Base-by-base conservation (phyloP, 2,797 vertebrate genomes). In the Pseudochirops corinnae region DNA sequence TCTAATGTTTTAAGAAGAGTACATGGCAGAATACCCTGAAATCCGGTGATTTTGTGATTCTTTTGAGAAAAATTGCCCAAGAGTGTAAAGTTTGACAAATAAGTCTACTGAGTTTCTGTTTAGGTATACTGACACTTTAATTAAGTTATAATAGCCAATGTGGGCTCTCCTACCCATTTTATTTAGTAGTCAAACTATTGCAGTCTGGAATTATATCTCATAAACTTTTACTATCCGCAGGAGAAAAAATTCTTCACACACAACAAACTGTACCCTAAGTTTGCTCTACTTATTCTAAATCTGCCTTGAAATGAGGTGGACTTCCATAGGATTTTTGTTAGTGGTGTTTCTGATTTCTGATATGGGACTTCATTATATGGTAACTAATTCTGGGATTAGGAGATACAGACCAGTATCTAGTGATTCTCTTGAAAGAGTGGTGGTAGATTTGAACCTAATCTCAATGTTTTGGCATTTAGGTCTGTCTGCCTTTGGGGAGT, bases 401-500 rank as follows among this genome's bases (percentile, higher is more conserved):
- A 74, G n/a, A 74, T 74, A 39, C 33, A 39, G n/a, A 74, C n/a
- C n/a, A 87, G 39, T 39, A 21, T 55, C 74, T 26, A 39, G 74
- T 39, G 50, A 87, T 50, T 87, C 39, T 33, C 39, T 9, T 39
- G n/a, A 50, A 28, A 24, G 39, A 26, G 74, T 87, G 39, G 3
- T 87, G 74, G 9, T 87, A 39, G 39, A 50, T 87, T 87, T 87
- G 39, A 26, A 24, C 39, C 74, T 50, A 46, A 74, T n/a, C 62
- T 74, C 33, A n/a, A 7, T 7, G 33, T 74, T 74, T 39, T 74
- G 62, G 62, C 62, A 33, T 74, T n/a, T 74, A 74, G 62, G 62
- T 74, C 62, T 74, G 62, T n/a, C 62, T 39, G 62, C 26, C 24
- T 87, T 94, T 92, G 90, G 57, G 57, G 91, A 90, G 18, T n/a